phyloP scores from a whole-genome alignment of 2,888 invertebrate species.

The Tigriopus californicus region DNA sequence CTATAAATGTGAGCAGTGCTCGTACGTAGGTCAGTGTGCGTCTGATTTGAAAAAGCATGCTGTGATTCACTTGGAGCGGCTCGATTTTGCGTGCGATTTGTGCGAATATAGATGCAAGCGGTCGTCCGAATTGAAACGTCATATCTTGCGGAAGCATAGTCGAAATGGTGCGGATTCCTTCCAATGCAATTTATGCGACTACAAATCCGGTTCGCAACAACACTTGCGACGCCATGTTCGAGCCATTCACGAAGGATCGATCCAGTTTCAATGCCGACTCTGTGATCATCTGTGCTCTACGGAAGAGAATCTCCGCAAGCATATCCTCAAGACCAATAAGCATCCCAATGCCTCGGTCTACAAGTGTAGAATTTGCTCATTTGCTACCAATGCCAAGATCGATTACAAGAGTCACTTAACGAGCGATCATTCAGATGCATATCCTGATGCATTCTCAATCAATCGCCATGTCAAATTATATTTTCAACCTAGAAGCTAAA shows the following conservation, averaged over 20 bases:
- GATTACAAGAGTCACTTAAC: background rate
- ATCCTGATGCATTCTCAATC: no score
- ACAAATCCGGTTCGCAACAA: conserved; percentile 3
- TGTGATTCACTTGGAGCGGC: background rate
- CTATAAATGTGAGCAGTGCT: background rate
- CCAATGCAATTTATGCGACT: background rate
- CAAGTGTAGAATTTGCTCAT: background rate
- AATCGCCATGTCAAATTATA: no score
- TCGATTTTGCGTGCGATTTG: background rate
- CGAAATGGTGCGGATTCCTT: background rate
- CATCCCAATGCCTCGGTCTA: conserved; percentile 36
- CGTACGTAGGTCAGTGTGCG: background rate
- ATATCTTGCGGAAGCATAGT: background rate
- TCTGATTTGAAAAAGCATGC: conserved; percentile 2
- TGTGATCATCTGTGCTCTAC: background rate
- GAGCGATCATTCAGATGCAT: no score
- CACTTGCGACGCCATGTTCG: background rate
- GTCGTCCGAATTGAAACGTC: background rate
- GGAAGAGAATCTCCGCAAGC: conserved; percentile 64
- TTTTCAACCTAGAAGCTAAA: no score
- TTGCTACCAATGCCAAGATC: background rate
- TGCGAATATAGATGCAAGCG: background rate
- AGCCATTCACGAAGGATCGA: background rate
- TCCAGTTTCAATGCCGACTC: conserved; percentile 3
- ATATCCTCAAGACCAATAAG: conserved; percentile 55